Base-by-base conservation (phyloP, 2,113 vertebrate species). In the Andinoacara biseriatus region DNA sequence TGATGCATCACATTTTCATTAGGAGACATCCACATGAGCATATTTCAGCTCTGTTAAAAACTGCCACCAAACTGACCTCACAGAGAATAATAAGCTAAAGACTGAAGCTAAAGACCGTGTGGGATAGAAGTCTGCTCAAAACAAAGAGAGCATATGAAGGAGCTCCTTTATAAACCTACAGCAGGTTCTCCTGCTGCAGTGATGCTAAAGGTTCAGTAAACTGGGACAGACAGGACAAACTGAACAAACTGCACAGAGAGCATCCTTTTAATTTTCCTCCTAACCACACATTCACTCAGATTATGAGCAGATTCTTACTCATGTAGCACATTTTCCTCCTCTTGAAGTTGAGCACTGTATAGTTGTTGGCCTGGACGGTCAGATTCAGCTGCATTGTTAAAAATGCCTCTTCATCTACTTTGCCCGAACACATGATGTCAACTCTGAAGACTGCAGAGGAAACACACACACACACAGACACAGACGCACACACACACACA, bases 261-360 rank as follows among this genome's bases (percentile, higher is more conserved):
- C 10, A 40, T 38, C 3, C 43, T 4, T 5, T 3, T 15, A 15
- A 46, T 52, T 52, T 69, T 69, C 29, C 18, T 7, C 14, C 5
- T 5, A 49, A 49, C 22, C 22, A 49, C 40, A 49, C 40, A 46
- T 24, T 61, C 96, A 10, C 5, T 67, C 5, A 4, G 7, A 58
- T 40, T 5, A 52, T 43, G 8, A 46, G 14, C 18, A 24, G 7
- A 46, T 33, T 81, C 92, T 97, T 96, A 99, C 98, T 97, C 96
- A 96, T 97, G 91, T 97, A 97, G 95, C 98, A 99, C 97, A 98
- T 98, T 99, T 99, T 99, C 97, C 98, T 98, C 88, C 98, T 96
- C 94, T 99, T 99, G 95, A 99, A 99, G 95, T 99, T 99, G 85
- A 99, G 96, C 87, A 99, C 97, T 97, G 98, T 99, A 94, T 99